These are phyloP conservation scores for Drosophila ohnishii DNA, from an alignment of 1,140 invertebrate species.

Conservation along the genomic window DNA sequence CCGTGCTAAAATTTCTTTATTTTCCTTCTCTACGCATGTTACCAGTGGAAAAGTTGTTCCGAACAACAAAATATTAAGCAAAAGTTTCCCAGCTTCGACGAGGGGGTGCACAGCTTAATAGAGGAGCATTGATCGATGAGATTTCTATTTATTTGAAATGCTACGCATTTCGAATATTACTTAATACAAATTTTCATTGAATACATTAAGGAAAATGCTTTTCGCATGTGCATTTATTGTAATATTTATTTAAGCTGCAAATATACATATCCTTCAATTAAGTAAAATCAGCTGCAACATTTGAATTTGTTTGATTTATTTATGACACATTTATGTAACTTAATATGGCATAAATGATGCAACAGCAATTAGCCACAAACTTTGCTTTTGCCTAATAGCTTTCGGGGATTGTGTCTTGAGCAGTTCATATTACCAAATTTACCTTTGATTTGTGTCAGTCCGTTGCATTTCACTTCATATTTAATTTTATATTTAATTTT, in stretches of 20 bases:
- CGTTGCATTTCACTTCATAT: background rate
- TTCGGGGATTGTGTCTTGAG: background rate
- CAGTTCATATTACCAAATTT: conserved; percentile 2
- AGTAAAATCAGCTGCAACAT: background rate
- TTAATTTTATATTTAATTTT: background rate
- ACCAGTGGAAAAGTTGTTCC: conserved; percentile 27
- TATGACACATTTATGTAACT: background rate
- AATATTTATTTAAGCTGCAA: background rate
- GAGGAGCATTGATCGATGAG: conserved; percentile 5
- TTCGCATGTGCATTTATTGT: background rate
- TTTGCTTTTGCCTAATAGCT: background rate
- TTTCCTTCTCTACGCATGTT: background rate
- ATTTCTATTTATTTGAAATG: background rate
- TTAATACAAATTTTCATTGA: background rate
- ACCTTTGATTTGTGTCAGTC: conserved; percentile 7
- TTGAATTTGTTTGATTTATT: background rate
- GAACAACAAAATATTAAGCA: conserved; percentile 22
- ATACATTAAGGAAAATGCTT: background rate
- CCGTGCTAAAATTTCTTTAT: conserved; percentile 22
- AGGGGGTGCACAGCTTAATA: background rate
- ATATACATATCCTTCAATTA: background rate
- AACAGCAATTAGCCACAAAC: background rate
- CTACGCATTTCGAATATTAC: background rate
- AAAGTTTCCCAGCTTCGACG: conserved; percentile 5
- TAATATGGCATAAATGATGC: conserved; percentile 3